Percentiles rank a stretch among this genome's conserved stretches.
Evolutionary conservation across 2,797 vertebrate genomes (phyloP).

Genomic region (Chaenodraco wilsoni): DNA sequence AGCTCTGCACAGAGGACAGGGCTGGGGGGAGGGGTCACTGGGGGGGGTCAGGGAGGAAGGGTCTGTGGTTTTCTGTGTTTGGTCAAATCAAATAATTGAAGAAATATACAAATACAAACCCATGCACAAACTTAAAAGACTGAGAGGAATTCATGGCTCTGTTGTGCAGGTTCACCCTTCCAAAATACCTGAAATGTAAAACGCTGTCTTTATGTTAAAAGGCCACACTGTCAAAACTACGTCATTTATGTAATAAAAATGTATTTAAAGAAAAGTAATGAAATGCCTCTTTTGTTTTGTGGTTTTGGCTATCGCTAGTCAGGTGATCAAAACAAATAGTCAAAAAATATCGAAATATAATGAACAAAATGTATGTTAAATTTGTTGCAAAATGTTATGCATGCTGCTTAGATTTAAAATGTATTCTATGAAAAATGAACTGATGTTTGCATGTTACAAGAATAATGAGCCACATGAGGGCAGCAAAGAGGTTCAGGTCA

Average conservation of each 20-base stretch:
- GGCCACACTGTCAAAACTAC: constrained; percentile 40
- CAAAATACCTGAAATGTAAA: constrained; percentile 53
- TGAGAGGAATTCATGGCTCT: constrained; percentile 9
- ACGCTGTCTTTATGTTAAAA: constrained; percentile 47
- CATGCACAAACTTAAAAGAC: constrained; percentile 5
- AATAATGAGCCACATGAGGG: constrained; percentile 22
- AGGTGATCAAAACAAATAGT: background rate
- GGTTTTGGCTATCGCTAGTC: background rate
- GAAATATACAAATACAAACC: constrained; percentile 35
- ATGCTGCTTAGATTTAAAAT: too few species aligned
- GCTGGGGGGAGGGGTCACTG: background rate
- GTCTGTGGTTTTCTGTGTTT: background rate
- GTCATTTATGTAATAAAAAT: constrained; percentile 78
- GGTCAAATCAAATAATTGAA: constrained; percentile 27
- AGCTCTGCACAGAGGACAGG: background rate
- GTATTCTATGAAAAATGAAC: background rate
- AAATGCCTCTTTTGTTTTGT: constrained; percentile 23
- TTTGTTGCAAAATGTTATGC: background rate
- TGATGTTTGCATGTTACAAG: background rate
- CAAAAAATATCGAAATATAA: background rate
- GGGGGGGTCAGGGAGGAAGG: background rate
- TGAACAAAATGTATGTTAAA: background rate
- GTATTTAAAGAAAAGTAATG: constrained; percentile 68
- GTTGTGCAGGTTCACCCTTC: constrained; percentile 34
- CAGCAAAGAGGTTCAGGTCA: constrained; percentile 26